Evolutionary conservation across 2,113 vertebrate genomes (phyloP).

Genomic region (Bos javanicus): DNA sequence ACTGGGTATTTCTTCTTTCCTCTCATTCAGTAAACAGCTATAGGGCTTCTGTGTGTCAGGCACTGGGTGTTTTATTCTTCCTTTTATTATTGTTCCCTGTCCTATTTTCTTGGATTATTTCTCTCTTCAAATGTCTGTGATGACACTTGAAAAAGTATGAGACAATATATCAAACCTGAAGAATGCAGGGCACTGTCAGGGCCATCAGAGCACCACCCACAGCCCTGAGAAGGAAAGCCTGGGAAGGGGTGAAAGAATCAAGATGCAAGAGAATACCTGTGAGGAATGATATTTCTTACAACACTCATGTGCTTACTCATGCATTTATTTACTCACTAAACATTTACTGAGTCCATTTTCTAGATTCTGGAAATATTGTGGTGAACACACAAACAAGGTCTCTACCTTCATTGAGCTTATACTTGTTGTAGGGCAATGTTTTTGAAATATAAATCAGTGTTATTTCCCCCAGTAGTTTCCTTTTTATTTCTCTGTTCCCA

Average conservation of each 20-base stretch:
- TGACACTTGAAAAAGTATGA: not conserved
- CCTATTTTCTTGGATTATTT: not conserved
- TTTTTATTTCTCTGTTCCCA: not conserved
- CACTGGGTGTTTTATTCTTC: not conserved
- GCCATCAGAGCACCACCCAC: not conserved
- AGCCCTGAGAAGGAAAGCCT: not conserved
- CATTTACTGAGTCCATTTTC: not conserved
- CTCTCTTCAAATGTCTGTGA: not conserved
- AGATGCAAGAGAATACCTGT: not conserved
- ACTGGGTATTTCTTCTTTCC: not conserved
- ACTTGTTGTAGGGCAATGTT: not conserved
- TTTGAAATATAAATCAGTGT: not conserved
- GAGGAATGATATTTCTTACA: not conserved
- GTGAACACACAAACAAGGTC: not conserved
- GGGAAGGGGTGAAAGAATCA: not conserved
- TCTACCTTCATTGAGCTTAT: not conserved
- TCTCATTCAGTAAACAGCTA: not conserved
- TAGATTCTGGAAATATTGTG: not conserved
- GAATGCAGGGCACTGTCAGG: not conserved
- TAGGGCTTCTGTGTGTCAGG: not conserved
- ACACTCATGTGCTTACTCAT: not conserved
- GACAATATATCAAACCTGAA: not conserved
- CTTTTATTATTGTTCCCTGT: constrained; percentile 10
- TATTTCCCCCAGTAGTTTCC: not conserved
- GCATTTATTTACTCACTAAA: not conserved